phyloP scores from a whole-genome alignment of 35 echinoderm and acorn worm species.

The Strongylocentrotus purpuratus region DNA sequence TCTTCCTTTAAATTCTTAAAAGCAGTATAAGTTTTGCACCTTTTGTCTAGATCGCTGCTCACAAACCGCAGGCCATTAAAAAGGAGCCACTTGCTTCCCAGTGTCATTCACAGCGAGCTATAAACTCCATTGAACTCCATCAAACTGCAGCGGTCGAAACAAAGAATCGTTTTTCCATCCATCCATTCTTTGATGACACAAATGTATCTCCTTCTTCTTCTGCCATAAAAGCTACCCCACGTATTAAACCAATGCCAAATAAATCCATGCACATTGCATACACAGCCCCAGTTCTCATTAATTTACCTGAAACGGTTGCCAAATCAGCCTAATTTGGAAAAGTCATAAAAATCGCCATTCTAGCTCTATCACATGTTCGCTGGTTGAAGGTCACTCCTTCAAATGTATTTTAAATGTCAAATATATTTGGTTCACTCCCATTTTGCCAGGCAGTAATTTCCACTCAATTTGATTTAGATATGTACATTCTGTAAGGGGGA shows the following conservation, averaged over 20 bases:
- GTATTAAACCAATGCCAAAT: neutral
- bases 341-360: neutral
- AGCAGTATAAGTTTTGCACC: no score
- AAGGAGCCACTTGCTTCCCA: no score
- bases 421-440: slow-evolving; percentile 12
- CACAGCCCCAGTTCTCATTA: slow-evolving; percentile 7
- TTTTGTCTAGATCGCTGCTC: no score
- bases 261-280: neutral
- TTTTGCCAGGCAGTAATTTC: neutral
- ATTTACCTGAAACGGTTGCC: neutral
- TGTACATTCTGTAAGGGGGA: neutral
- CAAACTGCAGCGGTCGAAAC: no score
- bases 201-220: no score
- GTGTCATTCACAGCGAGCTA: no score
- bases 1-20: no score
- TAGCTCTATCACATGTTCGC: neutral
- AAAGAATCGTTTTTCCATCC: no score
- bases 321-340: neutral
- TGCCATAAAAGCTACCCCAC: neutral
- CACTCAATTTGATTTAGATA: neutral
- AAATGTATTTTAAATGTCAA: slow-evolving; percentile 20
- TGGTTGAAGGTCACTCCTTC: neutral
- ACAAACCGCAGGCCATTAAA: no score
- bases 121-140: no score
- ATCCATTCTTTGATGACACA: no score